These are phyloP conservation scores for Spilarctia lutea DNA, from an alignment of 2,888 invertebrate genomes.

Conservation along the genomic window DNA sequence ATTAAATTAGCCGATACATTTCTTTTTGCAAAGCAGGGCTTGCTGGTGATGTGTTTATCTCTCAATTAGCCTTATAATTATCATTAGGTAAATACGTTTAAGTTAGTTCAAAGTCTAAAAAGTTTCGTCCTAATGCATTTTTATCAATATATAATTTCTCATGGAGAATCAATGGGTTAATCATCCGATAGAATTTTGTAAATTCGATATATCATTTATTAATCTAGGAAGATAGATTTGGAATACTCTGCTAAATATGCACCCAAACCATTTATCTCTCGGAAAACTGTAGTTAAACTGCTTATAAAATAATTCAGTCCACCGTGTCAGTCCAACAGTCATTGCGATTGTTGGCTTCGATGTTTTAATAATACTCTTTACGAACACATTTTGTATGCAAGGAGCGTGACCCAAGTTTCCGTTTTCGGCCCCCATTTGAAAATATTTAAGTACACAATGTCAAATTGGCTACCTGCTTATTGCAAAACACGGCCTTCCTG, in stretches of 20 bases:
- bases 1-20: background rate
- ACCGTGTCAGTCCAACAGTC: too few species aligned
- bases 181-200: background rate
- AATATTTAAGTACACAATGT: constrained; percentile 82
- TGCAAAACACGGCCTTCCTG: constrained; percentile 75
- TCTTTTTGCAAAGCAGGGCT: background rate
- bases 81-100: background rate
- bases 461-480: constrained; percentile 74
- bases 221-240: background rate
- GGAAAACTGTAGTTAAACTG: background rate
- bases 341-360: constrained; percentile 19
- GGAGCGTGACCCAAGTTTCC: constrained; percentile 77
- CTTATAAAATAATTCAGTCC: constrained; percentile 22
- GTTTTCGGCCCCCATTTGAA: constrained; percentile 77
- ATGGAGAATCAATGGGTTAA: too few species aligned
- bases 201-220: background rate
- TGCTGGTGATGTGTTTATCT: background rate
- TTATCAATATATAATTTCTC: too few species aligned
- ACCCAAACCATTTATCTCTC: background rate
- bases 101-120: background rate
- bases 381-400: constrained; percentile 68
- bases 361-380: constrained; percentile 46
- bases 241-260: too few species aligned
- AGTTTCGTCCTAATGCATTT: background rate
- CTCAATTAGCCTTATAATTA: background rate